Conservation (phyloP, 2,113 vertebrate genomes). For the Gadus macrocephalus region DNA sequence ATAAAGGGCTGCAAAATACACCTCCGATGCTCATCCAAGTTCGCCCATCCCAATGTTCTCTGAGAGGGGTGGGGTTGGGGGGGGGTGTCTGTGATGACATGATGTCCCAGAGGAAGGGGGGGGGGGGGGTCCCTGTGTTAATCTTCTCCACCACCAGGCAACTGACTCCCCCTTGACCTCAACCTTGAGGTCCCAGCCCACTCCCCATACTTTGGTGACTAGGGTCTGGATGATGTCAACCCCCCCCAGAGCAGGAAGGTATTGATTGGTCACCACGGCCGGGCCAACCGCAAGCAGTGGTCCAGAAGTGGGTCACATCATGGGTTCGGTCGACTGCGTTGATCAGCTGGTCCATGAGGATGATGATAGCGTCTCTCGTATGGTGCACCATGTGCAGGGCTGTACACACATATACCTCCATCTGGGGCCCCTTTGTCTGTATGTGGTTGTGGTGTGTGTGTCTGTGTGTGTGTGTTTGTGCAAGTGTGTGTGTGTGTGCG, state of each 20-base stretch:
- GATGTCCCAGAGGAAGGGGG: no score
- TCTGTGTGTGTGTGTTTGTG: background rate
- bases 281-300: slow-evolving; percentile 40
- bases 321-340: slow-evolving; percentile 46
- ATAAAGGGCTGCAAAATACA: no score
- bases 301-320: slow-evolving; percentile 34
- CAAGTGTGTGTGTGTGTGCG: background rate
- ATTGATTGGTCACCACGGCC: background rate
- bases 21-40: no score
- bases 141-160: no score
- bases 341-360: slow-evolving; percentile 8
- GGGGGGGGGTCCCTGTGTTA: no score
- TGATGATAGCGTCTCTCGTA: slow-evolving; percentile 38
- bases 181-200: no score
- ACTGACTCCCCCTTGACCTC: no score
- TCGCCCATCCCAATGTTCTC: no score
- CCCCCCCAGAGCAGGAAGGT: background rate
- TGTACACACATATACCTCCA: slow-evolving; percentile 36
- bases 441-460: slow-evolving; percentile 6
- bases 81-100: no score
- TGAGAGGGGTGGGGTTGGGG: no score
- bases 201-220: no score
- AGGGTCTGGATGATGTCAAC: background rate
- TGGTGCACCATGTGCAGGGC: slow-evolving; percentile 57
- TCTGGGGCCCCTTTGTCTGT: slow-evolving; percentile 31